These are phyloP conservation scores for Python bivittatus DNA, from an alignment of 2,113 vertebrate genomes.

Conservation along the genomic window DNA sequence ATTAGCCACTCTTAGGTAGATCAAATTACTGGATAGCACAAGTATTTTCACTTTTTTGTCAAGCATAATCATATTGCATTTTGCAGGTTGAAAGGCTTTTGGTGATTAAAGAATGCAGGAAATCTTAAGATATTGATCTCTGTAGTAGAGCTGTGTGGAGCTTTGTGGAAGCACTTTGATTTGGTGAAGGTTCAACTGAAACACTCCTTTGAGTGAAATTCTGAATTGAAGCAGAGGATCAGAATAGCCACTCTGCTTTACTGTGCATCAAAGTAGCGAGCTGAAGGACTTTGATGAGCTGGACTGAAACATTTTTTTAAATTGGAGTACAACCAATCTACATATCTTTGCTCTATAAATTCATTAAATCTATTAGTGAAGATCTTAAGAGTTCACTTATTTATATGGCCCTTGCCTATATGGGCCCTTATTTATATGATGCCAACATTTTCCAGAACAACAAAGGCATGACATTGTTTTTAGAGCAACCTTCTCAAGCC, in stretches of 20 bases:
- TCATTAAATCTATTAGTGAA: background rate
- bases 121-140: background rate
- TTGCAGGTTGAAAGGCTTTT: background rate
- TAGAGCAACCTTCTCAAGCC: background rate
- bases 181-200: background rate
- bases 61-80: background rate
- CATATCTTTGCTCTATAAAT: background rate
- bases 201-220: background rate
- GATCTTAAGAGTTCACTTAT: background rate
- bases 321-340: background rate
- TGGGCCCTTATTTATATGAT: background rate
- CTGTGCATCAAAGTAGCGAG: background rate
- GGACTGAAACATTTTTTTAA: background rate
- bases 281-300: background rate
- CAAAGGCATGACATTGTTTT: background rate
- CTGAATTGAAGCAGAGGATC: background rate
- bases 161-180: background rate
- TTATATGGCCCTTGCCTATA: background rate
- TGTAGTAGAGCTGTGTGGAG: background rate
- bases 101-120: background rate
- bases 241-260: background rate
- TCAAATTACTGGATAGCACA: background rate
- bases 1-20: background rate
- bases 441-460: background rate
- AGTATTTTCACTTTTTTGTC: background rate